Conservation (phyloP, 2,113 vertebrate genomes). For the Peromyscus leucopus region DNA sequence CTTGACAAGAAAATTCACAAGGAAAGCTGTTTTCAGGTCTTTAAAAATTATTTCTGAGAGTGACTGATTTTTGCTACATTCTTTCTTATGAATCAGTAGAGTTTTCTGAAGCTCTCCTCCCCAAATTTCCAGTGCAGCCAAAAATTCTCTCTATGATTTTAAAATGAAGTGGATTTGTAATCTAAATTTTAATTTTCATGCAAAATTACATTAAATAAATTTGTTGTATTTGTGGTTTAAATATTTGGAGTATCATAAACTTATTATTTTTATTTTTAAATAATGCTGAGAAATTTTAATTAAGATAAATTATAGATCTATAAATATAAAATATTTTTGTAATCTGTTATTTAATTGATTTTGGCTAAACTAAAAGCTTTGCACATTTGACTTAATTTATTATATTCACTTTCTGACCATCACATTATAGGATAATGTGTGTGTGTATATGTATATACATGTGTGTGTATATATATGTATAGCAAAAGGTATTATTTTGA, state of each 20-base stretch:
- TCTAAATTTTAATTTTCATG: not conserved
- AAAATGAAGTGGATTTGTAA: not conserved
- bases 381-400: not conserved
- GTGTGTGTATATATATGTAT: too few species aligned
- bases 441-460: too few species aligned
- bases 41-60: not conserved
- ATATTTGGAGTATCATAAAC: constrained; percentile 5
- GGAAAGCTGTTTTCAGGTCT: constrained; percentile 5
- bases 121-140: not conserved
- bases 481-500: not conserved
- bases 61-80: not conserved
- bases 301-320: not conserved
- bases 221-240: not conserved
- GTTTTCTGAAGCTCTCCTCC: not conserved
- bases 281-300: constrained; percentile 1
- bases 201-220: not conserved
- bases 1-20: not conserved
- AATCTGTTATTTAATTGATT: not conserved
- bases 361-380: not conserved
- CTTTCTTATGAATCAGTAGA: not conserved
- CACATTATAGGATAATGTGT: not conserved
- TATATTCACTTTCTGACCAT: not conserved
- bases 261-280: not conserved
- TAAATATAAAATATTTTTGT: not conserved
- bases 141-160: constrained; percentile 13